Evolutionary conservation across 2,113 vertebrate genomes (phyloP), one percentile per base, ranked within the genome.

Genomic region (Corynorhinus townsendii): DNA sequence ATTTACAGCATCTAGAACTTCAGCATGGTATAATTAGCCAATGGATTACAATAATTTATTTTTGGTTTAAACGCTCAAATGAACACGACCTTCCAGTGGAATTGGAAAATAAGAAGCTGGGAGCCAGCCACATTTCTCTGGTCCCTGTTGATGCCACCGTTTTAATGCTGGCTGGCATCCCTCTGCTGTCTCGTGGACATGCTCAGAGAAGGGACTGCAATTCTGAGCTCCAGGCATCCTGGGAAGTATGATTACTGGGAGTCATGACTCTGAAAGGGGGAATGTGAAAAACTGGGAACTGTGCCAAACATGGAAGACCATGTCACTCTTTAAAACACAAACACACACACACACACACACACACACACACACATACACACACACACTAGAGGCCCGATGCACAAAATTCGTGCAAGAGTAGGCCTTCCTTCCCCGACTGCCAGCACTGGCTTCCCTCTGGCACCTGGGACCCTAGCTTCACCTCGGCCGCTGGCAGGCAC

Each of bases 21-120:
- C 79, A 91, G 91, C 80, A 88, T 96, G 92, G 95, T 97, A 96
- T 96, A 98, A 98, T 98, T 98, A 98, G 97, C 93, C 96, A 96
- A 96, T 73, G 89, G 89, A 97, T 96, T 93, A 95, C 89, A 97
- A 96, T 96, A 96, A 98, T 98, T 98, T 98, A 97, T 98, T 98
- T 97, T 96, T 97, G 93, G 92, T 95, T 98, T 97, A 86, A 98
- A 98, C 97, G 95, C 92, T 88, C 93, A 91, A 98, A 98, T 95
- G 97, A 97, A 92, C 96, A 94, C 19, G 75, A 96, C 79, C 91
- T 97, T 96, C 85, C 64, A 96, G 85, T 54, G 62, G 93, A 97
- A 97, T 94, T 82, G 87, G 73, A 89, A 97, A 97, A 97, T 68
- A 86, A 90, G 92, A 96, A 94, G 64, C 92, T 92, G 33, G 91